These are phyloP conservation scores for Bryconaethiops microstoma DNA, from an alignment of 2,797 vertebrate genomes.

Conservation along the genomic window DNA sequence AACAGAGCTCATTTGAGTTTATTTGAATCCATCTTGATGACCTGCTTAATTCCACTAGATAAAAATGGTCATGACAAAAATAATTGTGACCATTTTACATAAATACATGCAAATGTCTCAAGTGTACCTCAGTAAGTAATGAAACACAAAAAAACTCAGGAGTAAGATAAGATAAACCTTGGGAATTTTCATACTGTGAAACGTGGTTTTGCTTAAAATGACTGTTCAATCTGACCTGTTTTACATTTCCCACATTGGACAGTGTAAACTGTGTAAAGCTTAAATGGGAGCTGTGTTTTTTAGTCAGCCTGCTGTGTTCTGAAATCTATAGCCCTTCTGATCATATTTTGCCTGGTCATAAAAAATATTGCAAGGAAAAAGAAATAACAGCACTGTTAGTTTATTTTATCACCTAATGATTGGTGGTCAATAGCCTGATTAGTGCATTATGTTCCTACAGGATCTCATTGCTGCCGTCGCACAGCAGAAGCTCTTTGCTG, in stretches of 20 bases:
- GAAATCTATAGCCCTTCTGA: background rate
- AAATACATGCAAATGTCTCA: background rate
- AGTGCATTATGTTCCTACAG: conserved; percentile 30
- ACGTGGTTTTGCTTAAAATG: background rate
- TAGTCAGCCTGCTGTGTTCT: background rate
- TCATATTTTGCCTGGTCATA: background rate
- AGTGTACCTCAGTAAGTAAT: background rate
- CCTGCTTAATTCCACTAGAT: too few species aligned
- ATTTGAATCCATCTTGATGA: background rate
- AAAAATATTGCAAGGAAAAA: background rate
- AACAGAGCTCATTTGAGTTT: too few species aligned
- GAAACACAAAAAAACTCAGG: too few species aligned
- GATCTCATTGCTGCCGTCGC: conserved; percentile 27
- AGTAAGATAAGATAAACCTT: too few species aligned
- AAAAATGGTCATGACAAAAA: too few species aligned
- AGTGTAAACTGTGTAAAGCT: background rate
- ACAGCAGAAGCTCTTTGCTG: conserved; percentile 50
- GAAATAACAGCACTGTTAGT: background rate
- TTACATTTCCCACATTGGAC: background rate
- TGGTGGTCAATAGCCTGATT: conserved; percentile 36
- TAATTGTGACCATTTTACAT: background rate
- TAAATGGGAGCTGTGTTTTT: background rate
- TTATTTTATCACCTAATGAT: conserved; percentile 12
- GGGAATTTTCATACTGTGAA: background rate
- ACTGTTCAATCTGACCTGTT: background rate